A percentile compares a stretch with the other conserved stretches of the same genome.
Evolutionary conservation across 2,113 vertebrate species (phyloP).

Genomic region (Centropristis striata): DNA sequence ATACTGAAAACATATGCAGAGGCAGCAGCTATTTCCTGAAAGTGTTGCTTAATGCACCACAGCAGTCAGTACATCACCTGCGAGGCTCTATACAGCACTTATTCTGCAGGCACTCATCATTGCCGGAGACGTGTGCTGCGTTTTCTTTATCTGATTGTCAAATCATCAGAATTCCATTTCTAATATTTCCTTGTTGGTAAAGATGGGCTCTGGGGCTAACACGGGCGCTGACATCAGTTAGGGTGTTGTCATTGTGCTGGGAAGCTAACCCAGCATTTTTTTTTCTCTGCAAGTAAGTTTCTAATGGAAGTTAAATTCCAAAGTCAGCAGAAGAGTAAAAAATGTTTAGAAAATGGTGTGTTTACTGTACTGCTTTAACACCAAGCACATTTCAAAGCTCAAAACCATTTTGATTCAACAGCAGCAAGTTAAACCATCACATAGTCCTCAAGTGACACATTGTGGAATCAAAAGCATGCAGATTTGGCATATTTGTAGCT

Average conservation of each 20-base stretch:
- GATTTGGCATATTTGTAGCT: background rate
- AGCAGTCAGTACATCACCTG: conserved; percentile 44
- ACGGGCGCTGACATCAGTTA: conserved; percentile 39
- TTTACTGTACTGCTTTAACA: conserved; percentile 30
- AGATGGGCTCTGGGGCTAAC: conserved; percentile 43
- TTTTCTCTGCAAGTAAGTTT: conserved; percentile 20
- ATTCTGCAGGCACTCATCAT: conserved; percentile 46
- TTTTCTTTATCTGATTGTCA: conserved; percentile 55
- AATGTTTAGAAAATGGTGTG: conserved; percentile 31
- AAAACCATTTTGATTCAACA: background rate
- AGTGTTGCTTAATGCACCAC: conserved; percentile 45
- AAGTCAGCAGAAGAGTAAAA: conserved; percentile 65
- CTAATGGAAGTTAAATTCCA: conserved; percentile 44
- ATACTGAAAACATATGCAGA: conserved; percentile 59
- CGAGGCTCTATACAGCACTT: conserved; percentile 23
- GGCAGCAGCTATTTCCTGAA: conserved; percentile 58
- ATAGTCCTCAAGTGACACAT: background rate
- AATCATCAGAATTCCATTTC: conserved; percentile 64
- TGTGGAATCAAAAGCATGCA: background rate
- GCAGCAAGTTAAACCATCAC: background rate
- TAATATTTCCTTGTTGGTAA: conserved; percentile 46
- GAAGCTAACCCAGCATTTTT: conserved; percentile 60
- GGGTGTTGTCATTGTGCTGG: conserved; percentile 54
- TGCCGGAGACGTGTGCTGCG: background rate
- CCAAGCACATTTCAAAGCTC: background rate